A percentile compares a stretch with the other conserved stretches of the same genome.
phyloP scores from a whole-genome alignment of 2,888 invertebrate species.

The Trichacis sp. region DNA sequence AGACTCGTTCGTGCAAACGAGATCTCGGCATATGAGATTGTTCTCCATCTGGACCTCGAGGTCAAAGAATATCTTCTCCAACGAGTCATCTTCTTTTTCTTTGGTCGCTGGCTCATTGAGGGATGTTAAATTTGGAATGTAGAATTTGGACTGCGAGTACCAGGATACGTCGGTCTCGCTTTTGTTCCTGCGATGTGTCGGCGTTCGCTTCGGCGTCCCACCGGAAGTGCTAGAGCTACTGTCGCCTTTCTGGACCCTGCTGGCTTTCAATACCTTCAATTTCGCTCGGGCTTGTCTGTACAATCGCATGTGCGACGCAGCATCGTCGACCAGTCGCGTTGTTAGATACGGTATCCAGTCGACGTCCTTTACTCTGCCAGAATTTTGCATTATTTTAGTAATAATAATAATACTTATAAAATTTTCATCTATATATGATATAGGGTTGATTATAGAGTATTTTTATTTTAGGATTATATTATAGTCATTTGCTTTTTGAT shows the following conservation, averaged over 20 bases:
- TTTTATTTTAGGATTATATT: too few relatives aligned
- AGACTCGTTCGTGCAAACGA: conserved; percentile 79
- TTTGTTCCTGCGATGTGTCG: conserved; percentile 77
- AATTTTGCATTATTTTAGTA: too few relatives aligned
- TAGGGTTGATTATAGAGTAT: too few relatives aligned
- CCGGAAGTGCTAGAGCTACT: conserved; percentile 61
- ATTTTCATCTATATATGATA: too few relatives aligned
- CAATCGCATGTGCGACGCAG: conserved; percentile 88
- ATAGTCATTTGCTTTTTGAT: too few relatives aligned
- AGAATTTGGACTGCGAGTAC: conserved; percentile 77
- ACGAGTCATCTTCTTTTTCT: conserved; percentile 59
- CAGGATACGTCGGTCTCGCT: conserved; percentile 81
- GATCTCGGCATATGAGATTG: conserved; percentile 81
- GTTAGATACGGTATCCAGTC: conserved; percentile 93
- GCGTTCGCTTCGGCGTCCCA: conserved; percentile 68
- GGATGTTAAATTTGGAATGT: conserved; percentile 67
- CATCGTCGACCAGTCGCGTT: conserved; percentile 88
- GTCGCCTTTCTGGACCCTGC: conserved; percentile 56
- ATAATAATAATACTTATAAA: too few relatives aligned
- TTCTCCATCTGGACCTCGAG: conserved; percentile 89
- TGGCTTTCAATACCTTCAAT: conserved; percentile 55
- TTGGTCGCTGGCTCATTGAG: conserved; percentile 60
- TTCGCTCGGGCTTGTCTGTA: conserved; percentile 81
- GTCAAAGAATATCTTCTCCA: conserved; percentile 89
- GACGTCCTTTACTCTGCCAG: conserved; percentile 78